Conservation (phyloP, 35 echinoderm and acorn worm species). For the Nesometra sesokonis region DNA sequence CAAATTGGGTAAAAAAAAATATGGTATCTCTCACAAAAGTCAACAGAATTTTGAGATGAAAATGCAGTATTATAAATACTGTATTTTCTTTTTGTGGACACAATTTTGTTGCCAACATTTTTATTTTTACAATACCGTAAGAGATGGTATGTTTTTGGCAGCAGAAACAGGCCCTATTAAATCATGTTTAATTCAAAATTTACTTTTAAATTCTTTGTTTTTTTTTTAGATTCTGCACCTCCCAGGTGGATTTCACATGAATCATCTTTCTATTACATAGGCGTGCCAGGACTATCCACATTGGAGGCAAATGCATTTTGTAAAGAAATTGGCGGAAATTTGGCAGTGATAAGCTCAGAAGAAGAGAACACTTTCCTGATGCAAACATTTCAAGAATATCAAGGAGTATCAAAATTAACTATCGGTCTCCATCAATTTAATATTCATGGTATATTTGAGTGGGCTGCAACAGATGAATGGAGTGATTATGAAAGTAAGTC, state of each 20-base stretch:
- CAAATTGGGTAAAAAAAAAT: no score
- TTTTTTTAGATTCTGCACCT: neutral
- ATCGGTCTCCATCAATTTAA: neutral
- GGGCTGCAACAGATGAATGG: neutral
- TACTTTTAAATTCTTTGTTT: no score
- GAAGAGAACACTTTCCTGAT: neutral
- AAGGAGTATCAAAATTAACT: neutral
- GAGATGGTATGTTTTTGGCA: no score
- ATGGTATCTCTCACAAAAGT: no score
- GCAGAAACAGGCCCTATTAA: no score
- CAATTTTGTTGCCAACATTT: no score
- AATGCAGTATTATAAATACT: no score
- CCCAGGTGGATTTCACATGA: neutral
- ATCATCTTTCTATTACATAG: neutral
- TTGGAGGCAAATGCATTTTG: neutral
- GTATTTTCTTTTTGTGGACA: no score
- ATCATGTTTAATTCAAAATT: no score
- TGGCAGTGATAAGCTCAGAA: neutral
- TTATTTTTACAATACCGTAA: no score
- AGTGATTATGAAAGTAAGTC: neutral
- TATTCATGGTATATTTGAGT: neutral
- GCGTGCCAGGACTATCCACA: neutral
- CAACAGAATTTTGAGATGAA: no score
- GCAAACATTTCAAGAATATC: neutral
- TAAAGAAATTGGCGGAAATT: neutral